A percentile compares a stretch with the other conserved stretches of the same genome.
phyloP scores from a whole-genome alignment of 2,113 vertebrate species.

The Xyrauchen texanus region DNA sequence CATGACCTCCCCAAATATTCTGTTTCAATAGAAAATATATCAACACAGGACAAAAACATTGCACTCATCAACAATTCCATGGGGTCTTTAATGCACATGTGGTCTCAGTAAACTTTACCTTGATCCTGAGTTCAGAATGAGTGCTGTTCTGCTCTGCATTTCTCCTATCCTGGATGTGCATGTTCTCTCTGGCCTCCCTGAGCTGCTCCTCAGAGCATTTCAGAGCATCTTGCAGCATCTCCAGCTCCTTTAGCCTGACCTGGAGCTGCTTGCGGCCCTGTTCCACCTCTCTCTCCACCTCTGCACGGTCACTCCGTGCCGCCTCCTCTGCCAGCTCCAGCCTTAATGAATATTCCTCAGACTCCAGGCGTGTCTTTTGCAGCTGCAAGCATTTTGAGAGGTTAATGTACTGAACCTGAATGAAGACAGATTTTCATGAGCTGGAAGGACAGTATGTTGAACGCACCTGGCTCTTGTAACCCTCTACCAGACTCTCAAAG shows the following conservation, averaged over 20 bases:
- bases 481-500: slow-evolving; percentile 84
- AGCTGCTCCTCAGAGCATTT: slow-evolving; percentile 80
- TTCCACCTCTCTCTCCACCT: slow-evolving; percentile 79
- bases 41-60: too few relatives aligned
- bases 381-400: not conserved
- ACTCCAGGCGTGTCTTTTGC: slow-evolving; percentile 78
- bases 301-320: slow-evolving; percentile 69
- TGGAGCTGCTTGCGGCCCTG: slow-evolving; percentile 78
- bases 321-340: slow-evolving; percentile 78
- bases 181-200: slow-evolving; percentile 78
- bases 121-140: slow-evolving; percentile 83
- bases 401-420: not conserved
- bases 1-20: too few relatives aligned
- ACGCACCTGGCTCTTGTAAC: slow-evolving; percentile 85
- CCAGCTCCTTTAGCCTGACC: slow-evolving; percentile 79
- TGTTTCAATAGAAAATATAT: too few relatives aligned
- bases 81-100: not conserved
- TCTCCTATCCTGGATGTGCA: slow-evolving; percentile 79
- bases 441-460: not conserved
- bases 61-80: too few relatives aligned
- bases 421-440: not conserved
- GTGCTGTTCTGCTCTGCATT: slow-evolving; percentile 75
- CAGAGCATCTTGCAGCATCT: slow-evolving; percentile 81
- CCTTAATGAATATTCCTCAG: slow-evolving; percentile 77
- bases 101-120: slow-evolving; percentile 68